Evolutionary conservation across 2,888 invertebrate genomes (phyloP).

Genomic region (Liopterus haemorrhoidalis): DNA sequence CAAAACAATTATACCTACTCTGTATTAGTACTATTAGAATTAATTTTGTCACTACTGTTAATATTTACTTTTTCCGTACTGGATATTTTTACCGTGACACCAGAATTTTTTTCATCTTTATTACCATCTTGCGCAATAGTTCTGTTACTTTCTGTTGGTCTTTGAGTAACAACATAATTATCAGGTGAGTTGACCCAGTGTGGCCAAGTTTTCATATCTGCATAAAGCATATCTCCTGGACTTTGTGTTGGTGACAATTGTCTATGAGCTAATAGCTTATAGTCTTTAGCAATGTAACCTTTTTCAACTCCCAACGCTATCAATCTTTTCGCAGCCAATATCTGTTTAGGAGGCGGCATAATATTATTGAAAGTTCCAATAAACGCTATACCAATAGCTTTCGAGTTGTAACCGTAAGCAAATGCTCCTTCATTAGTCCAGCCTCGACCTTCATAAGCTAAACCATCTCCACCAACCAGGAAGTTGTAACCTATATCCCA

Average conservation of each 20-base stretch:
- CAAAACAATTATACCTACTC: too few species aligned
- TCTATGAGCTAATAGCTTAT: conserved; percentile 59
- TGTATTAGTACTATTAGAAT: too few species aligned
- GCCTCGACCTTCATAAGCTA: conserved; percentile 64
- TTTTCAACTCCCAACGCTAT: conserved; percentile 53
- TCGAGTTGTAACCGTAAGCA: conserved; percentile 54
- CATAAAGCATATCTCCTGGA: conserved; percentile 56
- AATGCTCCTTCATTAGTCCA: conserved; percentile 66
- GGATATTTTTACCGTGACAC: too few species aligned
- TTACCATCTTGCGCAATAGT: too few species aligned
- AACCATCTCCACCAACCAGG: conserved; percentile 66
- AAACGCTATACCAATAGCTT: conserved; percentile 59
- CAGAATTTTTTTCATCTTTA: too few species aligned
- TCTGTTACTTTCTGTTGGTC: too few species aligned
- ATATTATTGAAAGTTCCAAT: conserved; percentile 58
- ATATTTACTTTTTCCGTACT: too few species aligned
- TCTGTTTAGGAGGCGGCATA: conserved; percentile 47
- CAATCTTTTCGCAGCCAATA: conserved; percentile 54
- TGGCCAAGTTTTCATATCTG: conserved; percentile 58
- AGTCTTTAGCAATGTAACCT: conserved; percentile 54
- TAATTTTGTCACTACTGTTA: too few species aligned
- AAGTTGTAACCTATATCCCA: conserved; percentile 65
- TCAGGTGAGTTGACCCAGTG: conserved; percentile 48
- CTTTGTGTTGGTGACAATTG: conserved; percentile 57
- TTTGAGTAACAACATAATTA: too few species aligned